A percentile compares a stretch with the other conserved stretches of the same genome.
These are phyloP conservation scores for Rhagologus leucostigma DNA, from an alignment of 2,113 vertebrate genomes.

Conservation along the genomic window DNA sequence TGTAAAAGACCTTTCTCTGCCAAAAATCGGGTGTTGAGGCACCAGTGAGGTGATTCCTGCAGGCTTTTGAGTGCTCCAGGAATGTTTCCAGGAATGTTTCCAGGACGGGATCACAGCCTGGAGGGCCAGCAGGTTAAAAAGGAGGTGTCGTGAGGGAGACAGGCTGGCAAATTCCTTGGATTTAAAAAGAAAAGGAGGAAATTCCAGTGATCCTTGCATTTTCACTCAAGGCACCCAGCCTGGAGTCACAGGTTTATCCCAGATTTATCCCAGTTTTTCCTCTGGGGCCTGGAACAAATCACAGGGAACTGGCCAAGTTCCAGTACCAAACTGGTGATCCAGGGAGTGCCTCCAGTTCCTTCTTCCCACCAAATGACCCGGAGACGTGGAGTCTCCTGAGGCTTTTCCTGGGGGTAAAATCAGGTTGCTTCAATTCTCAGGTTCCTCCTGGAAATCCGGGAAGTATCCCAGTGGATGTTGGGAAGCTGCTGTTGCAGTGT, in stretches of 20 bases:
- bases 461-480: neutral
- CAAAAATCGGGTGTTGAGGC: neutral
- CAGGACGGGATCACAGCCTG: neutral
- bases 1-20: neutral
- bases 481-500: neutral
- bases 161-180: neutral
- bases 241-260: neutral
- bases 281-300: neutral
- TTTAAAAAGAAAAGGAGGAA: neutral
- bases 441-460: neutral
- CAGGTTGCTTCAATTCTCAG: neutral
- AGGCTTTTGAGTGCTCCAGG: accelerated
- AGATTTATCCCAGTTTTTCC: neutral
- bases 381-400: neutral
- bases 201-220: neutral
- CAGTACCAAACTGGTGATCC: neutral
- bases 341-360: neutral
- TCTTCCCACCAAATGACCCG: neutral
- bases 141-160: neutral
- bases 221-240: neutral
- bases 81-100: neutral
- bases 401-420: neutral
- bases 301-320: neutral
- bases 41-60: neutral
- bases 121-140: neutral